Evolutionary conservation across 2,797 vertebrate species (phyloP).

Genomic region (Glossophaga mutica): DNA sequence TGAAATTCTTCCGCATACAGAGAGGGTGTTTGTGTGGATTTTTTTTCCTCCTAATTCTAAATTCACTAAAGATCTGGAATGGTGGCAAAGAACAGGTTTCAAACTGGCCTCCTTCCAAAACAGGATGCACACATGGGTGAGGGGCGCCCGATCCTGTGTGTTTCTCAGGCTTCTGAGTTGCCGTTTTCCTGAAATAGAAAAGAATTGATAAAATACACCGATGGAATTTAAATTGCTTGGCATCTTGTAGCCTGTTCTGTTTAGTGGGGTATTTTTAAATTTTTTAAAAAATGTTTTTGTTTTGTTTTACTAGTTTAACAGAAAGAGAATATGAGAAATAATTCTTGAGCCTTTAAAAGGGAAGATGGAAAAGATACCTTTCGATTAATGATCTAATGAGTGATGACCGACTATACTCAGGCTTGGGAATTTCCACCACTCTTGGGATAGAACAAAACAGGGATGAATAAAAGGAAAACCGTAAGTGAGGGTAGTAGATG

Average conservation of each 20-base stretch:
- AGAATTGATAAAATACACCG: not conserved
- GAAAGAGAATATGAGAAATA: constrained; percentile 5
- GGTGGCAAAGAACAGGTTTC: not conserved
- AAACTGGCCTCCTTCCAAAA: not conserved
- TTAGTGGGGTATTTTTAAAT: not conserved
- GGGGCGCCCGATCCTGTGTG: rapidly evolving
- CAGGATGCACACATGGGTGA: rapidly evolving
- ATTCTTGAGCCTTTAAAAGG: not conserved
- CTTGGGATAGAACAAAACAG: not conserved
- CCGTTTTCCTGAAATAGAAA: not conserved
- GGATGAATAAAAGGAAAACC: not conserved
- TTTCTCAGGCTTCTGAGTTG: not conserved
- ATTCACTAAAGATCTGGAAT: not conserved
- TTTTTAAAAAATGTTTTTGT: not conserved
- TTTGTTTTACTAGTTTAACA: not conserved
- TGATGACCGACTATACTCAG: not conserved
- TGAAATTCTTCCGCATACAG: not conserved
- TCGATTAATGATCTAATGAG: not conserved
- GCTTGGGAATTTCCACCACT: not conserved
- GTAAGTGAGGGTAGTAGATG: not conserved
- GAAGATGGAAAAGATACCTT: not conserved
- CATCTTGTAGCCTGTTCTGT: not conserved
- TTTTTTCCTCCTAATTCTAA: not conserved
- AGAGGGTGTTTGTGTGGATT: not conserved
- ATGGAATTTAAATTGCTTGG: not conserved